Evolutionary conservation across 2,113 vertebrate species (phyloP), one percentile per base, ranked within the genome.

Genomic region (Nerophis lumbriciformis): DNA sequence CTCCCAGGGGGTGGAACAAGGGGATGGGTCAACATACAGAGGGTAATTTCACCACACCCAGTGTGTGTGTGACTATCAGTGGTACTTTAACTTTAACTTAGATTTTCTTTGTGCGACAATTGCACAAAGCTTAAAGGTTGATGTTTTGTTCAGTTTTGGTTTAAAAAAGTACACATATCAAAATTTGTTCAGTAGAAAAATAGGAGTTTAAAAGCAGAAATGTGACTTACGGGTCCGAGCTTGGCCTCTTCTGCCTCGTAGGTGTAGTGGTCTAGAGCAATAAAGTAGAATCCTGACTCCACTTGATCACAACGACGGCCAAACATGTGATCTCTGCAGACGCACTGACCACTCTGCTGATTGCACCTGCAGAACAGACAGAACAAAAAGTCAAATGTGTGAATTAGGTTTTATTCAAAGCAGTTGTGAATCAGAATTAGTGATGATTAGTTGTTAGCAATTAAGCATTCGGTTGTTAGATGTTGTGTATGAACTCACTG

Each of bases 211-310:
- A 19, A 55, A 3, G 59, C 56, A n/a, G 4, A 45, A 55, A 28
- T 4, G n/a, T 2, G 71, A 93, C 95, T 94, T 80, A 99, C 96
- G 0, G 94, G 95, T 68, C 94, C 95, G 71, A 98, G 88, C 39
- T 59, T 86, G 69, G 93, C 93, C 15, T 95, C 92, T 76, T 98
- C 97, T 0, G 95, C 96, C 73, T 99, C 97, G 0, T 97, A 98
- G 68, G 94, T 93, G 85, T 99, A 98, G 86, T 99, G 95, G 76
- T 99, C 97, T 39, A 99, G 84, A 5, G 91, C 93, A 47, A 95
- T 91, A 68, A 97, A 95, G 85, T 94, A 99, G 82, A 94, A 99
- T 1, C 97, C 95, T 4, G 96, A 93, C 61, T 98, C 93, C 53
- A 98, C 92, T 78, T 95, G 93, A 47, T 90, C 90, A 71, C 97